Evolutionary conservation across 2,888 invertebrate genomes (phyloP).

Genomic region (Gari tellinella): DNA sequence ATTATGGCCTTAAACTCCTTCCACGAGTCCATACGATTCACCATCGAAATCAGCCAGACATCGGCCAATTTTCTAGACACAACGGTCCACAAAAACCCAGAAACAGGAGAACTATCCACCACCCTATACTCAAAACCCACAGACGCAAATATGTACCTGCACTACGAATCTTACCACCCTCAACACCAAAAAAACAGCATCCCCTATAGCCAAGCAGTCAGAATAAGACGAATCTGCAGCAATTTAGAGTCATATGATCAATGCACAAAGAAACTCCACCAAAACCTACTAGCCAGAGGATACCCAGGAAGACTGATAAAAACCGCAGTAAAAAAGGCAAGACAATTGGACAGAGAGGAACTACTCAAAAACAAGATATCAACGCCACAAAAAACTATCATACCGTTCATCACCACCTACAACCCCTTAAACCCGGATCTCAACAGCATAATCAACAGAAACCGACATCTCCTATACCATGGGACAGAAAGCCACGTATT

Average conservation of each 20-base stretch:
- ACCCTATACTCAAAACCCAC: constrained; percentile 14
- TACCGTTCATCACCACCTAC: too few relatives aligned
- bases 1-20: constrained; percentile 6
- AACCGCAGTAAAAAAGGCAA: too few relatives aligned
- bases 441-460: too few relatives aligned
- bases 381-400: too few relatives aligned
- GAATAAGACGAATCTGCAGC: constrained; percentile 6
- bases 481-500: too few relatives aligned
- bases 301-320: neutral
- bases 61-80: constrained; percentile 13
- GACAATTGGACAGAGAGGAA: too few relatives aligned
- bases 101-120: constrained; percentile 6
- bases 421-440: too few relatives aligned
- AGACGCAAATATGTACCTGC: constrained; percentile 11
- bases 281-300: neutral
- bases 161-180: constrained; percentile 2
- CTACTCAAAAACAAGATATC: too few relatives aligned
- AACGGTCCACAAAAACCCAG: neutral
- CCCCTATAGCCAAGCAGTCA: constrained; percentile 10
- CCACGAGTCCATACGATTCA: constrained; percentile 22
- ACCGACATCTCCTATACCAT: too few relatives aligned
- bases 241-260: neutral
- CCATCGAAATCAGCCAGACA: constrained; percentile 7
- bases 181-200: neutral
- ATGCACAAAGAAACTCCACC: neutral